These are phyloP conservation scores for Slavum lentiscoides DNA, from an alignment of 2,888 invertebrate genomes.

Conservation along the genomic window DNA sequence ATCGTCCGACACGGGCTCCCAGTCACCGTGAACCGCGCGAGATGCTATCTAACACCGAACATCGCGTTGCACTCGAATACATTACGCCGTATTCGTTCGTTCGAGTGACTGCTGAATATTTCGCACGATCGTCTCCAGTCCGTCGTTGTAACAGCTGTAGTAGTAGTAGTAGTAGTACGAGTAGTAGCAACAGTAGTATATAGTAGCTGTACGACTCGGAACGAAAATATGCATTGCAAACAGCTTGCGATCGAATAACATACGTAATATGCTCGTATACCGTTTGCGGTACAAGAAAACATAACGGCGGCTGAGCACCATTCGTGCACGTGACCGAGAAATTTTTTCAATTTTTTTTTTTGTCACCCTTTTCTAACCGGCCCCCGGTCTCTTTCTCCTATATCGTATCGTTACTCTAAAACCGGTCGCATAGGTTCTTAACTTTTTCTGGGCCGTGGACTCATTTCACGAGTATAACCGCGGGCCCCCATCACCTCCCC, in stretches of 20 bases:
- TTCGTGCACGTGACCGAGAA: too few species aligned
- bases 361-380: too few species aligned
- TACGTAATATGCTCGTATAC: neutral
- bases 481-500: too few species aligned
- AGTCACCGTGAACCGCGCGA: too few species aligned
- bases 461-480: too few species aligned
- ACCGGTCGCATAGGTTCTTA: too few species aligned
- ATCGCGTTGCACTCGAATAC: slow-evolving; percentile 28
- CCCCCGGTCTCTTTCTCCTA: too few species aligned
- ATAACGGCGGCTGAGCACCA: too few species aligned
- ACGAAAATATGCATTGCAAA: neutral
- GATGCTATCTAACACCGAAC: slow-evolving; percentile 1
- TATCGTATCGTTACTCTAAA: too few species aligned
- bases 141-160: slow-evolving; percentile 12
- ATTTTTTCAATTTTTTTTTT: too few species aligned
- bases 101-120: slow-evolving; percentile 33
- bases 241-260: neutral
- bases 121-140: neutral
- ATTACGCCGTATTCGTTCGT: neutral
- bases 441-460: too few species aligned
- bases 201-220: neutral
- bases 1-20: neutral
- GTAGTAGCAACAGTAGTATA: neutral
- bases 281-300: neutral
- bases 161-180: too few species aligned